Evolutionary conservation across 2,113 vertebrate genomes (phyloP), one percentile per base, ranked within the genome.

Genomic region (Peromyscus californicus): DNA sequence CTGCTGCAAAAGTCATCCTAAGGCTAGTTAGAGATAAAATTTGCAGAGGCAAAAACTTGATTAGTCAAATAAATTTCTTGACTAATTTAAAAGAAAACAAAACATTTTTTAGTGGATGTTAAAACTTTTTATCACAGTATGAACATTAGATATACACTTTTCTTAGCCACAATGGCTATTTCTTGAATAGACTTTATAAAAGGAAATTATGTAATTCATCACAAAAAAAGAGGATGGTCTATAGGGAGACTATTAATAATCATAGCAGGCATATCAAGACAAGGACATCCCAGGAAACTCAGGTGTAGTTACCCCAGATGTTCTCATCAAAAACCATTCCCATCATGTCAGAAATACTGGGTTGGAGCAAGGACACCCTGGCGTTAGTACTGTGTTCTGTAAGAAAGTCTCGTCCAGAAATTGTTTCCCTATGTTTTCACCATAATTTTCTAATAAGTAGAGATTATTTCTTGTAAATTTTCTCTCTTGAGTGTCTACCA

Each of bases 241-340:
- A 17, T 87, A 84, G 69, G 82, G 19, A 42, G 75, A 19, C 70
- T 92, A 76, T 89, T 95, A 94, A 88, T 93, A 93, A 91, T 89
- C 65, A 65, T 54, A 16, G 54, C 45, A 85, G 70, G n/a, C 51
- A 9, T 67, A 85, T 33, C n/a, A 3, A 92, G 70, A 85, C 33
- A 5, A 76, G 21, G 22, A 48, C 22, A 19, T 39, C 61, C 59
- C 33, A 79, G 21, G 63, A 63, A 63, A 95, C 22, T 65, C 24
- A n/a, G 11, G 8, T 12, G 15, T 1, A 26, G 36, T 76, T 59
- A 65, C 21, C 22, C 26, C 4, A 42, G 4, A n/a, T 29, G 17
- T 48, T 31, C 54, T 90, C 12, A 67, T 19, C 61, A 51, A 13
- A 82, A 89, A 26, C 9, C 36, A 12, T 45, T 97, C 33, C 29